These are phyloP conservation scores for Aethes cnicana DNA, from an alignment of 2,888 invertebrate genomes.

Conservation along the genomic window DNA sequence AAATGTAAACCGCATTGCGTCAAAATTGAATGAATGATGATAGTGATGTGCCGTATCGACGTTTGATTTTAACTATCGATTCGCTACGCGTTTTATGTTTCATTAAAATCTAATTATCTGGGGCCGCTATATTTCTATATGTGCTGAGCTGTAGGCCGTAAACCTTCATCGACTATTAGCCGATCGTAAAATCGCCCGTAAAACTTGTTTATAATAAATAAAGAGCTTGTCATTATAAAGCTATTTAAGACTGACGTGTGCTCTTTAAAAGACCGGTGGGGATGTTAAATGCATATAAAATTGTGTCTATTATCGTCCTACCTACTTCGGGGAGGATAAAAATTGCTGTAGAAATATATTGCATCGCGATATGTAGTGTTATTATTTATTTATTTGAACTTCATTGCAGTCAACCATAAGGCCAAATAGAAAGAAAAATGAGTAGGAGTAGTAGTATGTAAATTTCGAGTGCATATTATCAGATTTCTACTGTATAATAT, in stretches of 20 bases:
- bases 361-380: too few species aligned
- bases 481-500: too few species aligned
- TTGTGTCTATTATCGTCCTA: neutral
- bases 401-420: too few species aligned
- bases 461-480: too few species aligned
- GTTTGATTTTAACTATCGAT: conserved; percentile 16
- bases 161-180: conserved; percentile 32
- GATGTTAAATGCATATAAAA: conserved; percentile 10
- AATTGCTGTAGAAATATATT: too few species aligned
- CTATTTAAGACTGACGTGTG: conserved; percentile 20
- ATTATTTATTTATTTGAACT: too few species aligned
- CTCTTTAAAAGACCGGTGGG: conserved; percentile 15
- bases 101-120: conserved; percentile 21
- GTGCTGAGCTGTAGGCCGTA: conserved; percentile 24
- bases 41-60: conserved; percentile 13
- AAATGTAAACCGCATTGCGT: neutral
- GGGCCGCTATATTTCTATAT: conserved; percentile 12
- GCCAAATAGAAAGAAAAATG: too few species aligned
- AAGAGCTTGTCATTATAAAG: conserved; percentile 28
- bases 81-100: conserved; percentile 14
- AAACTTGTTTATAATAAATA: conserved; percentile 32
- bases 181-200: conserved; percentile 33
- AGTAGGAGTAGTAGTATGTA: too few species aligned
- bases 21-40: conserved; percentile 5
- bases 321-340: neutral